phyloP scores from a whole-genome alignment of 2,113 vertebrate species.

The Smithornis capensis region DNA sequence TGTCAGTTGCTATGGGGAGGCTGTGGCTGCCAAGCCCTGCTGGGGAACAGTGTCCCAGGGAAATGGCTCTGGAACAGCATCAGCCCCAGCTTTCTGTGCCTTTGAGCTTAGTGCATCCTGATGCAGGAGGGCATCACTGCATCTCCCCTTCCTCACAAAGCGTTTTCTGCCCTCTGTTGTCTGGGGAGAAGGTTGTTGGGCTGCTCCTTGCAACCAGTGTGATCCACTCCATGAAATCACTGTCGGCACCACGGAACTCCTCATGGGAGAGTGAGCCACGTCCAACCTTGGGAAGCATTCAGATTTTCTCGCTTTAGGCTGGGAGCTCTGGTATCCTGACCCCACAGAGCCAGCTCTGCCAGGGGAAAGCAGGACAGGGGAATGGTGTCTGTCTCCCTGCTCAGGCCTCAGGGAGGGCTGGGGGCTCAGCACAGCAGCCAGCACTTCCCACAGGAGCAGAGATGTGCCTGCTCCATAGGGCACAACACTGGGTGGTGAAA shows the following conservation, averaged over 20 bases:
- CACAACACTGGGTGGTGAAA: rapidly evolving
- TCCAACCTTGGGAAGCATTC: neutral
- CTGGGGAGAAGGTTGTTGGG: neutral
- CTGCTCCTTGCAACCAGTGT: neutral
- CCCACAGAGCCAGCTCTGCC: neutral
- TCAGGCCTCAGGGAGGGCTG: rapidly evolving
- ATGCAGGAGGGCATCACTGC: rapidly evolving
- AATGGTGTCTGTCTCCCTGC: rapidly evolving
- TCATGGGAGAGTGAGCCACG: rapidly evolving
- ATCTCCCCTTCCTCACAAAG: neutral
- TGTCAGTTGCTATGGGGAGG: constrained; percentile 49
- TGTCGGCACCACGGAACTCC: neutral
- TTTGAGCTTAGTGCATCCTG: rapidly evolving
- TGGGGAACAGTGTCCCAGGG: neutral
- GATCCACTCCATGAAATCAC: neutral
- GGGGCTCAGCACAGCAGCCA: neutral
- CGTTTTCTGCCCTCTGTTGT: neutral
- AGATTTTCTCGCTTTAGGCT: neutral
- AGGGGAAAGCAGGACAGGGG: neutral
- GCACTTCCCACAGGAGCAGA: rapidly evolving
- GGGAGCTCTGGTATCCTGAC: rapidly evolving
- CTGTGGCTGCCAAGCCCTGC: neutral
- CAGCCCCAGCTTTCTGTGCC: neutral
- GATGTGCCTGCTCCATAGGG: rapidly evolving
- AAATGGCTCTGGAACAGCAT: neutral